Evolutionary conservation across 2,888 invertebrate species (phyloP), one percentile per base, ranked within the genome.

Genomic region (Trissoscelio sp.): DNA sequence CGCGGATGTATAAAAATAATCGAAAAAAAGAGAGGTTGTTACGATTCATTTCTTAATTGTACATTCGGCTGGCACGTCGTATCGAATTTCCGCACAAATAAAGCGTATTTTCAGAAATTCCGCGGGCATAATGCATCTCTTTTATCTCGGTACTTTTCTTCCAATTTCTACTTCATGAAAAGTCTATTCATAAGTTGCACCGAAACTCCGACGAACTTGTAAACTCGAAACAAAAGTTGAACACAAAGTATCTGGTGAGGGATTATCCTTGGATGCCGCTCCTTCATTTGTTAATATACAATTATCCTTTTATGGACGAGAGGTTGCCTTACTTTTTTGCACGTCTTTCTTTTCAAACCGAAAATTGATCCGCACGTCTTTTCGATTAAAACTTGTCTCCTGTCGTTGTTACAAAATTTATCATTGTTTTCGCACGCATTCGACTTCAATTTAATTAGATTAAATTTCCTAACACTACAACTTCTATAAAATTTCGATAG

Each of bases 201-300:
- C 44, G 39, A 75, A 75, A 75, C 75, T 80, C 66, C 24, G 55
- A 1, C 55, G 58, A 51, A 81, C 72, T 81, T 77, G 67, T 72
- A 80, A 81, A 81, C 69, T 77, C 51, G 46, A 73, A 78, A 78
- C 81, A 78, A 69, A 81, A 81, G 77, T 81, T 78, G 62, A 67
- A 64, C 73, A 51, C 66, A 73, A 64, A 67, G 57, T 77, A 73
- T 73, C 62, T 20, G 66, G 51, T 39, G 60, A 66, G 39, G 66
- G 51, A 66, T 81, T 75, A 67, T 72, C 75, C 44, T 14, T 12
- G 34, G 60, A 55, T 39, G 39, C 28, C n/a, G 60, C 34, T 37
- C 57, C 37, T 55, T 67, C 60, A 31, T 73, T 79, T 55, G 53
- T 79, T 78, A 62, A 79, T 67, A 51, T 46, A 67, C 60, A 66